Evolutionary conservation across 92 coral and sea anemone genomes (phyloP), one percentile per base, ranked within the genome.

Genomic region (Porites cylindrica): DNA sequence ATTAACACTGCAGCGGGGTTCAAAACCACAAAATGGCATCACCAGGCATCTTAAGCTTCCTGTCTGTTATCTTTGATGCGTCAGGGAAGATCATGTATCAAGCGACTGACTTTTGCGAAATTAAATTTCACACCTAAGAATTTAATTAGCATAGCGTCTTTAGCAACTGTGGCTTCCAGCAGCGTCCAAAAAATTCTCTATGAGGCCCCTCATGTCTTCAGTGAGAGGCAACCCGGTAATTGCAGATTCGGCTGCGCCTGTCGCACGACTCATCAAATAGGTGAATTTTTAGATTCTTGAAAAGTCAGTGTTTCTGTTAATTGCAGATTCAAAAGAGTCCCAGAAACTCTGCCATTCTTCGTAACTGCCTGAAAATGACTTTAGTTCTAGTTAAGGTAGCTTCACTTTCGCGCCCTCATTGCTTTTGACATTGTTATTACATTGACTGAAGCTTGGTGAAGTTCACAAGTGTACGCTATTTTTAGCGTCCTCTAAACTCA

Each of bases 241-340:
- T 72, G 82, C 90, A 56, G 70, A 77, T 51, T 67, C 78, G 32
- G 85, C 79, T 1, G 66, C 70, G 51, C 85, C 65, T 7, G 52
- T 43, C 38, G 51, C 24, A 64, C 16, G 66, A 18, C 75, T 72
- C 66, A 17, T 61, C 19, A 61, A n/a, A 61, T 23, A 23, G 66
- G 66, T 61, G 66, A 17, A 61, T 61, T 61, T 13, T 12, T 13
- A 6, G 19, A 61, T 61, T 13, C 66, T 17, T 17, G 66, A 61
- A 61, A 61, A 17, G n/a, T 12, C 66, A 61, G 65, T 61, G 16
- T 61, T 61, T 61, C 66, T 17, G 19, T 61, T 61, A 61, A 61
- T 0, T 0, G 66, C 66, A 12, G 19, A 61, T n/a, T 61, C 66
- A 61, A 61, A 61, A 0, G 20, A 17, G 0, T 61, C 66, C 66